These are phyloP conservation scores for Mustela nigripes DNA, from an alignment of 2,113 vertebrate genomes.

Conservation along the genomic window DNA sequence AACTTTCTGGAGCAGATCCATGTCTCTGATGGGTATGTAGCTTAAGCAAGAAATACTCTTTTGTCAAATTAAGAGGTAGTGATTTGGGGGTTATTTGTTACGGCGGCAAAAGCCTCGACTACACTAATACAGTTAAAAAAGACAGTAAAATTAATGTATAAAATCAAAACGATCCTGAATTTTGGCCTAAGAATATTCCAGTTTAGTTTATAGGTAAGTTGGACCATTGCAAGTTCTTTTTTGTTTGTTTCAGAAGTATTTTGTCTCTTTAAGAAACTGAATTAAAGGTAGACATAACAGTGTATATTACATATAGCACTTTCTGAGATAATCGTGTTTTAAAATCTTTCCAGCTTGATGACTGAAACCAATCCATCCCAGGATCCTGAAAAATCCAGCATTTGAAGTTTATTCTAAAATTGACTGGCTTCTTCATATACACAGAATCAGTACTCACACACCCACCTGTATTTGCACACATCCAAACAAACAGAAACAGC, in stretches of 20 bases:
- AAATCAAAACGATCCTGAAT: neutral
- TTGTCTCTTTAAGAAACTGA: slow-evolving; percentile 37
- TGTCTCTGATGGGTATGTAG: neutral
- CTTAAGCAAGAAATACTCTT: neutral
- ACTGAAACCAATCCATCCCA: neutral
- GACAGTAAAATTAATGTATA: neutral
- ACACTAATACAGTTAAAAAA: neutral
- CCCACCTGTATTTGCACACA: neutral
- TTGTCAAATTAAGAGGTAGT: neutral
- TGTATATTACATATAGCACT: neutral
- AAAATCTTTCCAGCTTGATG: neutral
- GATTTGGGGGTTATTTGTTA: neutral
- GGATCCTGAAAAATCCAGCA: neutral
- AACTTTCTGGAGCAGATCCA: neutral
- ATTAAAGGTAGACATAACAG: neutral
- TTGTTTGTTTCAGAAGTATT: neutral
- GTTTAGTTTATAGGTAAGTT: neutral
- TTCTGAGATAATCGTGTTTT: neutral
- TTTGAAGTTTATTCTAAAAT: slow-evolving; percentile 46
- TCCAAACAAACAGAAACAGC: neutral
- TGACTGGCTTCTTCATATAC: neutral
- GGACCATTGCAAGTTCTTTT: neutral
- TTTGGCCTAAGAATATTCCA: neutral
- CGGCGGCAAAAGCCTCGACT: neutral
- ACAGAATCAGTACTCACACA: neutral